phyloP scores from a whole-genome alignment of 2,797 vertebrate genomes.

The Bovichtus variegatus region DNA sequence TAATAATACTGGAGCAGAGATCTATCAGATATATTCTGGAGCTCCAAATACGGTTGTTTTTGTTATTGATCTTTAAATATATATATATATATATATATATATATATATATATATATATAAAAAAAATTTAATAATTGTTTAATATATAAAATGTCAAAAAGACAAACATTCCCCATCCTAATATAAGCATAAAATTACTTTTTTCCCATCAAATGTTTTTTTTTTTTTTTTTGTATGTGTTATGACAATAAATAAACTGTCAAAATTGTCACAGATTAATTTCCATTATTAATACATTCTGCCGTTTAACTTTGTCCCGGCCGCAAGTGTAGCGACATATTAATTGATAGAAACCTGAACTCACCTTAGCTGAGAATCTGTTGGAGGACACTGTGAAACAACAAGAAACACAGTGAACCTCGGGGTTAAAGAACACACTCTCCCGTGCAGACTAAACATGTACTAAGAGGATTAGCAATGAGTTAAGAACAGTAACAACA shows the following conservation, averaged over 20 bases:
- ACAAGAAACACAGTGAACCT: constrained; percentile 59
- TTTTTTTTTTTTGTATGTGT: background rate
- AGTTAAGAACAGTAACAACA: constrained; percentile 35
- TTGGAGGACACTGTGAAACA: constrained; percentile 91
- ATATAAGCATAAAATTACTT: background rate
- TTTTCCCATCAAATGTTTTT: background rate
- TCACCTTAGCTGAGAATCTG: constrained; percentile 97
- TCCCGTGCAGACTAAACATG: constrained; percentile 54
- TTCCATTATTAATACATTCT: background rate
- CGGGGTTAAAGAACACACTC: constrained; percentile 34
- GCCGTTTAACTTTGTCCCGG: too few species aligned
- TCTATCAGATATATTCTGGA: background rate
- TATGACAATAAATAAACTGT: too few species aligned
- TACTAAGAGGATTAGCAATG: constrained; percentile 73
- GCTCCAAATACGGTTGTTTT: background rate
- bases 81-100: too few species aligned
- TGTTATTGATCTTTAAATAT: background rate
- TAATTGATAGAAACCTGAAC: constrained; percentile 36
- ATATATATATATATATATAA: too few species aligned
- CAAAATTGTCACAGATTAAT: background rate
- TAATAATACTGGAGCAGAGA: background rate
- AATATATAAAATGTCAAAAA: background rate
- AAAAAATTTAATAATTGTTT: background rate
- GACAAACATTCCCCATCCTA: background rate
- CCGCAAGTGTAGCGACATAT: background rate